Percentiles rank a stretch among this genome's conserved stretches.
Evolutionary conservation across 2,797 vertebrate species (phyloP).

Genomic region (Typhlichthys eigenmanni): DNA sequence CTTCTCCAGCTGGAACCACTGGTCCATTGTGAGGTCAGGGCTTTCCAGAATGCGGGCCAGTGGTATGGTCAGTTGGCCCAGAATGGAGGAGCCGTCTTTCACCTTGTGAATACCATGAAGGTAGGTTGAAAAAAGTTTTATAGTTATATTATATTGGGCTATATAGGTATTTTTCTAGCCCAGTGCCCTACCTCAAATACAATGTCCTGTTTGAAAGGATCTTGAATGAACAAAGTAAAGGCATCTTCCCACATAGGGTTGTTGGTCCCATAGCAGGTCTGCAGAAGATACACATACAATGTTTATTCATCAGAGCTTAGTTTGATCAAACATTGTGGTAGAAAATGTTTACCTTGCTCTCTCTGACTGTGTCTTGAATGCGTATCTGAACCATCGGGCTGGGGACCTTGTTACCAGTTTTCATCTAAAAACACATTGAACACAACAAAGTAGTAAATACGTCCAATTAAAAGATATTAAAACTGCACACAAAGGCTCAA

Average conservation of each 20-base stretch:
- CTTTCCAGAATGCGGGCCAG: constrained; percentile 78
- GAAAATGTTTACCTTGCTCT: constrained; percentile 82
- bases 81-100: constrained; percentile 82
- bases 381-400: constrained; percentile 90
- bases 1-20: constrained; percentile 89
- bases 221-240: constrained; percentile 92
- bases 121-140: not conserved
- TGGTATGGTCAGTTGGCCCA: constrained; percentile 84
- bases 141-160: not conserved
- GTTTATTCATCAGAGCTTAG: not conserved
- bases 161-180: not conserved
- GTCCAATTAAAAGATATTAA: not conserved
- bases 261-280: constrained; percentile 83
- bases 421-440: constrained; percentile 75
- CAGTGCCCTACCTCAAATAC: constrained; percentile 82
- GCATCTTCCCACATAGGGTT: constrained; percentile 89
- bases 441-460: not conserved
- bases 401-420: constrained; percentile 88
- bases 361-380: constrained; percentile 85
- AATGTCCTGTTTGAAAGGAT: constrained; percentile 85
- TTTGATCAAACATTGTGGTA: not conserved
- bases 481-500: not conserved
- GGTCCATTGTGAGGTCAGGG: constrained; percentile 84
- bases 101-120: constrained; percentile 71
- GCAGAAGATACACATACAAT: constrained; percentile 6